Conservation (phyloP, 2,113 vertebrate species). For the Eclectus roratus region DNA sequence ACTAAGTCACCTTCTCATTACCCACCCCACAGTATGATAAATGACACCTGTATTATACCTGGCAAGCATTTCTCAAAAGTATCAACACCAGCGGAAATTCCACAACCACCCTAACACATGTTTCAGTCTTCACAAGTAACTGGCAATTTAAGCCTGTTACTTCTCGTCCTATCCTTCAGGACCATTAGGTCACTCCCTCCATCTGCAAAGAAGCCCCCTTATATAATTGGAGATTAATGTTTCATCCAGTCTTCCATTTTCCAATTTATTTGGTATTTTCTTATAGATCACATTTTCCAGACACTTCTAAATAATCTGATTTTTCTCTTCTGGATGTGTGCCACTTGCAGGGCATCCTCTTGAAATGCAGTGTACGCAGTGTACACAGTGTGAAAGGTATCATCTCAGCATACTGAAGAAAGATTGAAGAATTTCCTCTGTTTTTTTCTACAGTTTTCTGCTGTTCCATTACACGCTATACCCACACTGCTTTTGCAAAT, state of each 20-base stretch:
- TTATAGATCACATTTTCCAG: not conserved
- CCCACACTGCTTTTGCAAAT: not conserved
- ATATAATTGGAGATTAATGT: not conserved
- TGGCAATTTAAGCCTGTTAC: not conserved
- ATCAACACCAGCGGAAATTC: not conserved
- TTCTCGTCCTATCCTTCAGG: not conserved
- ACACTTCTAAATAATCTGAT: not conserved
- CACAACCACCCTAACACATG: not conserved
- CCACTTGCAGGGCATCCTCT: not conserved
- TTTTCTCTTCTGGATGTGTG: not conserved
- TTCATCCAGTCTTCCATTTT: not conserved
- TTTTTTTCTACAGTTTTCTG: not conserved
- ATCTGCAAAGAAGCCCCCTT: not conserved
- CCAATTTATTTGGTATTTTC: not conserved
- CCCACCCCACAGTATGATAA: not conserved
- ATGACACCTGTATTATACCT: not conserved
- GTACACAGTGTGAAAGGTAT: not conserved
- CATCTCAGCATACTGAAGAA: not conserved
- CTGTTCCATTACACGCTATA: not conserved
- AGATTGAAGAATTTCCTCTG: not conserved
- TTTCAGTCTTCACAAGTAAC: not conserved
- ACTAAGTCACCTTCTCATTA: not conserved
- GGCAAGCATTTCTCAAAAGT: not conserved
- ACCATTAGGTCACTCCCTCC: not conserved
- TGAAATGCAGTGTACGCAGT: not conserved